Conservation (phyloP, 2,888 invertebrate genomes). For the Drosophila melanosoma region DNA sequence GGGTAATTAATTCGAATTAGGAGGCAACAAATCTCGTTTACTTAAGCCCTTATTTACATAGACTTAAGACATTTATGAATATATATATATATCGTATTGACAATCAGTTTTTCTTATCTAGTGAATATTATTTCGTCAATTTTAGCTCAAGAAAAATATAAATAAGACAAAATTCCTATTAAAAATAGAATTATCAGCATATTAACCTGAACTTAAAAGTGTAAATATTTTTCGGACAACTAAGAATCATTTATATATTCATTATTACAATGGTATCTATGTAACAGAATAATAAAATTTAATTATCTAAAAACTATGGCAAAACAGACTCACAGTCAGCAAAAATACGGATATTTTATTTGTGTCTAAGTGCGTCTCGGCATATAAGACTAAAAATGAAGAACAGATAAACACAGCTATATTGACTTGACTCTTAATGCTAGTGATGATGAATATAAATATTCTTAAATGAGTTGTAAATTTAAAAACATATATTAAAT, state of each 20-base stretch:
- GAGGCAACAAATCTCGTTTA: neutral
- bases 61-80: neutral
- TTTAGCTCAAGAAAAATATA: neutral
- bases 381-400: neutral
- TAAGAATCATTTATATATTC: neutral
- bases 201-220: neutral
- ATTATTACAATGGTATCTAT: neutral
- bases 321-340: neutral
- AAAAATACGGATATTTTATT: neutral
- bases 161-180: fast-evolving
- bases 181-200: neutral
- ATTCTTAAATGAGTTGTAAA: neutral
- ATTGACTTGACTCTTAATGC: neutral
- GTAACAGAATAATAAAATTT: neutral
- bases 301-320: neutral
- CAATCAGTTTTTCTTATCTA: neutral
- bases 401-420: too few species aligned
- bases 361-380: too few species aligned
- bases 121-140: neutral
- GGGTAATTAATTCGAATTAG: neutral
- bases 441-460: neutral
- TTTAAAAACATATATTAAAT: neutral
- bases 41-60: neutral
- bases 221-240: neutral
- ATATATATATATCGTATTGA: neutral